Base-by-base conservation (phyloP, 2,797 vertebrate species). In the Anguilla megastoma region DNA sequence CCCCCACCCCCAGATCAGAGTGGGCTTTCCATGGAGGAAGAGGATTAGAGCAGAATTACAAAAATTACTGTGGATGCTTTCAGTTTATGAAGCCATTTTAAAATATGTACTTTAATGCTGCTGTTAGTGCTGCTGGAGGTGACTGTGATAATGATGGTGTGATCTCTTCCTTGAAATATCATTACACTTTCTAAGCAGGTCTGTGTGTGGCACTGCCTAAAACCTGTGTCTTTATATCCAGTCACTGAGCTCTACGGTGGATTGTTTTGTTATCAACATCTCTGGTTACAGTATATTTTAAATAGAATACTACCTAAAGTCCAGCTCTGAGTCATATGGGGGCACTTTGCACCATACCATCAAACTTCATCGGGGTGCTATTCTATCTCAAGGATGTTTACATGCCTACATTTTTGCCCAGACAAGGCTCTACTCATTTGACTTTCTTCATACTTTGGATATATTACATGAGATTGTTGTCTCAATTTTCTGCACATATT, bases 241-340 rank as follows among this genome's bases (percentile, higher is more conserved):
- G 58, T 24, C 58, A 18, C 16, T 3, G 58, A 21, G 16, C 58
- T 60, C 58, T 21, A 12, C 14, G 16, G 16, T 63, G 18, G 12
- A 18, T 24, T 63, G 4, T 21, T 21, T 63, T 21, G 50, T 63
- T 2, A 63, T 63, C 58, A 63, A 21, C 58, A 24, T 63, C 58
- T 63, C 58, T 63, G 58, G 21, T 63, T 63, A 24, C 16, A 18
- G 58, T 14, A 16, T 63, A 63, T 63, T 63, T 63, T 63, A 63
- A 63, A 63, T 18, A 63, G 58, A 63, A 63, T 16, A 63, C 58
- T 18, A 63, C 58, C 18, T 24, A 63, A 14, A 5, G 54, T 82
- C 74, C 74, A 33, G 56, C 74, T 87, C 9, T 80, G 86, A 86
- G 69, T 82, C 74, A 48, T 87, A 56, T 82, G 80, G 54, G 60